Base-by-base conservation (phyloP, 2,888 invertebrate species). In the Rapana venosa region DNA sequence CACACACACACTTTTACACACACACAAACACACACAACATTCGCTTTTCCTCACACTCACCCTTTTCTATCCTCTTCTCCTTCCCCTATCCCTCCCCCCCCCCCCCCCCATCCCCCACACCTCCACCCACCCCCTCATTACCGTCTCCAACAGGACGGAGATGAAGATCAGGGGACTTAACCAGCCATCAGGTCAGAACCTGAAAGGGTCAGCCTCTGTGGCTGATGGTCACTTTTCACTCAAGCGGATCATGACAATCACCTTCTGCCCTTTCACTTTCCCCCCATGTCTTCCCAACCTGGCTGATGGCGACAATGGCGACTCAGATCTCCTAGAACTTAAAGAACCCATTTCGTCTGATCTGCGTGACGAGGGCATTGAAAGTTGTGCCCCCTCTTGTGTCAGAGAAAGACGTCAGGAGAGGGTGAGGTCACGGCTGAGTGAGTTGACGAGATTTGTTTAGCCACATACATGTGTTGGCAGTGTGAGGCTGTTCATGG, bases 1-100 rank as follows among this genome's bases (percentile, higher is more conserved):
- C 79, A 58, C 85, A 85, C 47, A 56, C 85, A 58, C 85, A 85
- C 20, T 58, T 58, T 58, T 15, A n/a, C n/a, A n/a, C n/a, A n/a
- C 58, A 8, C 20, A 15, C 61, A 61, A 1, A 61, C 61, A 61
- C 15, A 22, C 15, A 22, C 61, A 66, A 13, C 30, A 0, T n/a
- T 0, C 74, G 0, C 0, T 2, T n/a, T n/a, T n/a, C 11, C 74
- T 13, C n/a, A n/a, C 26, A 74, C 22, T 74, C 66, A 1, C 66
- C 66, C 13, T 70, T 70, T 47, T 47, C 47, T 8, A 70, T 8
- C 20, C 77, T 32, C 35, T 5, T 79, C 77, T 32, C 77, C 32
- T 20, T 13, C 20, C 32, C 13, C 77, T 17, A 79, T n/a, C 74
- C 74, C 26, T n/a, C 74, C n/a, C 74, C 22, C n/a, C 74, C n/a